These are phyloP conservation scores for Yponomeuta sedellus DNA, from an alignment of 2,888 invertebrate species.

Conservation along the genomic window DNA sequence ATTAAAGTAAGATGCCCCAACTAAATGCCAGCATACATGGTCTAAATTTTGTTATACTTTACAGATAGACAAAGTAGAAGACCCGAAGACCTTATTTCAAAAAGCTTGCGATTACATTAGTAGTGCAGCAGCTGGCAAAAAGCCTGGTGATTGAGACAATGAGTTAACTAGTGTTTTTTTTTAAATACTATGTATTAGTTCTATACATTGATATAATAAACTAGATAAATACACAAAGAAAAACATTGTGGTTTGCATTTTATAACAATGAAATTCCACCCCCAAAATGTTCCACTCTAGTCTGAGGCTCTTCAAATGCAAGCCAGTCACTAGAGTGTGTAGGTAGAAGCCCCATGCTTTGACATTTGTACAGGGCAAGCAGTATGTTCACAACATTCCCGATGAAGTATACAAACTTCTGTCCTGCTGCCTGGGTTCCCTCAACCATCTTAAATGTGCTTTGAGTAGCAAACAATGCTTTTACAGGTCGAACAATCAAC, in stretches of 20 bases:
- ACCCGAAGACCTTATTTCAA: constrained; percentile 83
- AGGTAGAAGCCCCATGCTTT: constrained; percentile 97
- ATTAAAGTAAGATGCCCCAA: no score
- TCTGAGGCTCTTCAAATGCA: constrained; percentile 95
- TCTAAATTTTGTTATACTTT: constrained; percentile 28
- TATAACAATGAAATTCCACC: constrained; percentile 84
- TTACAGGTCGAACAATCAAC: constrained; percentile 96
- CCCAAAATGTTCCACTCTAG: constrained; percentile 88
- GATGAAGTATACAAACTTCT: constrained; percentile 94
- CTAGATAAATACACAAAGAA: constrained; percentile 20
- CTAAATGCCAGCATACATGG: not conserved
- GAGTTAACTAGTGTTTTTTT: not conserved
- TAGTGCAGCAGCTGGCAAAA: not conserved
- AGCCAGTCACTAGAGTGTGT: constrained; percentile 99
- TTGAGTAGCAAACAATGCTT: constrained; percentile 93
- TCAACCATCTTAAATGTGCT: constrained; percentile 96
- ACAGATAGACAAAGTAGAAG: constrained; percentile 90
- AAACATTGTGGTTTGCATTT: constrained; percentile 24
- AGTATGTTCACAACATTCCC: constrained; percentile 95
- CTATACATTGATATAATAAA: constrained; percentile 17
- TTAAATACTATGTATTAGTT: constrained; percentile 6
- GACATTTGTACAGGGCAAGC: constrained; percentile 96
- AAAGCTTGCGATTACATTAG: constrained; percentile 78
- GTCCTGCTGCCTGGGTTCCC: constrained; percentile 91
- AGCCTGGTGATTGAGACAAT: not conserved